Percentiles rank a stretch among this genome's conserved stretches.
Conservation (phyloP, 2,888 invertebrate genomes). For the Allacma fusca region DNA sequence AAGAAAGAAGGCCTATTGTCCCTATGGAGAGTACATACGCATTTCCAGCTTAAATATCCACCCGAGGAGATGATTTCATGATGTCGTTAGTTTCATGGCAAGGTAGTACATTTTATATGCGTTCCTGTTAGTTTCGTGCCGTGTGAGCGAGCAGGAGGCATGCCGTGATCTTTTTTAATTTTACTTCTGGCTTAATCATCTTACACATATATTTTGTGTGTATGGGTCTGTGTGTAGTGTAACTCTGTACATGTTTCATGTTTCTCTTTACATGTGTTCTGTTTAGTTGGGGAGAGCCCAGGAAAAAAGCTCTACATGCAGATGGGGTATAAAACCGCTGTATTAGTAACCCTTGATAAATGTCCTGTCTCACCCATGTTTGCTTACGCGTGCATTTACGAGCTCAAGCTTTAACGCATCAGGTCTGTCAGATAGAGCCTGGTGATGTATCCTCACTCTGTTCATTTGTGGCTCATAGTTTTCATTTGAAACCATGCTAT, state of each 20-base stretch:
- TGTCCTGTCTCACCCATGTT: conserved; percentile 32
- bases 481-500: conserved; percentile 7
- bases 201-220: neutral
- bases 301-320: no score
- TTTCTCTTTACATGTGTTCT: no score
- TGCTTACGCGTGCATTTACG: conserved; percentile 25
- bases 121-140: conserved; percentile 25
- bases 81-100: conserved; percentile 12
- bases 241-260: neutral
- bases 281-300: no score
- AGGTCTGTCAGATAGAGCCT: neutral
- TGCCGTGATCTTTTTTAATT: conserved; percentile 35
- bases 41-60: no score
- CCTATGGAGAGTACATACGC: neutral
- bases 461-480: conserved; percentile 11
- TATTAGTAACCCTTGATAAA: conserved; percentile 23
- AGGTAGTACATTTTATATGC: neutral
- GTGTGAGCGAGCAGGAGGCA: conserved; percentile 34
- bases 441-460: neutral
- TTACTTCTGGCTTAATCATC: conserved; percentile 33
- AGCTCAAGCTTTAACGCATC: neutral
- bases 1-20: no score
- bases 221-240: neutral
- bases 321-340: no score
- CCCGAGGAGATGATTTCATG: conserved; percentile 1